These are phyloP conservation scores for Bombus superbus DNA, from an alignment of 1,140 invertebrate species.

Conservation along the genomic window DNA sequence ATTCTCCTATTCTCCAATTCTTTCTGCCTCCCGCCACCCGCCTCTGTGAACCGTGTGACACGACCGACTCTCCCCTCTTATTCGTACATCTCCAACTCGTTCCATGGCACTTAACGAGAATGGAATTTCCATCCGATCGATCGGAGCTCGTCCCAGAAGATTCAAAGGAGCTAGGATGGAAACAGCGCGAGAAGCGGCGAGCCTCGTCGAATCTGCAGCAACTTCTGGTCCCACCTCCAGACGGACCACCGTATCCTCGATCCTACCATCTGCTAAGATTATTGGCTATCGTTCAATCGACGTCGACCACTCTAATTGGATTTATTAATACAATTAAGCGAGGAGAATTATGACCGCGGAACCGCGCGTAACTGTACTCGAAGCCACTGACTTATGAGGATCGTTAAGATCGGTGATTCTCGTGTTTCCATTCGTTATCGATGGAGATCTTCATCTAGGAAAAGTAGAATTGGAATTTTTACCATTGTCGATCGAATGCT, in stretches of 20 bases:
- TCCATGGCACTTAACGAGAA: conserved; percentile 53
- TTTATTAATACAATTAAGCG: conserved; percentile 46
- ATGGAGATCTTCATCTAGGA: background rate
- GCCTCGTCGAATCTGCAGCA: background rate
- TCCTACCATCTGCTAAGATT: conserved; percentile 30
- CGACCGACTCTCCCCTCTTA: background rate
- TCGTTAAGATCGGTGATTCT: background rate
- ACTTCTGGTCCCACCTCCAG: background rate
- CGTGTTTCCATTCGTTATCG: conserved; percentile 11
- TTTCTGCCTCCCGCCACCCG: no score
- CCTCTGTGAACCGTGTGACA: no score
- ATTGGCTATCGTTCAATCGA: conserved; percentile 31
- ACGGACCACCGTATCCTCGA: background rate
- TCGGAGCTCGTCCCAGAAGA: background rate
- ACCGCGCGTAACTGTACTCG: conserved; percentile 14
- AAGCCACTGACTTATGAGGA: background rate
- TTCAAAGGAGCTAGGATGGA: conserved; percentile 5
- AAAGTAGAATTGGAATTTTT: background rate
- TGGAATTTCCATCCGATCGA: conserved; percentile 53
- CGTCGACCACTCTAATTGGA: conserved; percentile 27
- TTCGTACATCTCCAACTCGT: conserved; percentile 49
- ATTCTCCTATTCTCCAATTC: no score
- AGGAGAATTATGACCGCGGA: background rate
- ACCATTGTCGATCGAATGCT: no score
- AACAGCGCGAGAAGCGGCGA: background rate